These are phyloP conservation scores for Amblyornis subalaris DNA, from an alignment of 2,113 vertebrate genomes.

Conservation along the genomic window DNA sequence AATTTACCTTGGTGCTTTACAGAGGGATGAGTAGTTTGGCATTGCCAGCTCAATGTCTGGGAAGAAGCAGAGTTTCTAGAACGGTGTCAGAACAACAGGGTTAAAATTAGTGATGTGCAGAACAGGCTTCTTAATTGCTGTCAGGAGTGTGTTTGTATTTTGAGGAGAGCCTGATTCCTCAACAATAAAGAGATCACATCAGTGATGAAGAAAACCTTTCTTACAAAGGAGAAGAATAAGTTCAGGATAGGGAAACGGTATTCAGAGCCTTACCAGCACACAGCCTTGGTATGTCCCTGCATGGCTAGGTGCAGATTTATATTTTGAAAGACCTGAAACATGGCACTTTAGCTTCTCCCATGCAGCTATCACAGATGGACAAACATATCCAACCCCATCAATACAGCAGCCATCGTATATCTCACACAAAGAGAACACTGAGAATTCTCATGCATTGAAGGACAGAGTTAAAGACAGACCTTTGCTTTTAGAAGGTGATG, in stretches of 20 bases:
- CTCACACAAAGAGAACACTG: neutral
- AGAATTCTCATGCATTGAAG: neutral
- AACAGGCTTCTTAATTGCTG: neutral
- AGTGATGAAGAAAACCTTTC: neutral
- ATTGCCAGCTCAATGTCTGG: neutral
- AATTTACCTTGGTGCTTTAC: neutral
- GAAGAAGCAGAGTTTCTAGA: neutral
- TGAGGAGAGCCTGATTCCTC: neutral
- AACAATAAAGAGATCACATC: neutral
- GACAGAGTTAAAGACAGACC: neutral
- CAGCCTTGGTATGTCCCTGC: neutral
- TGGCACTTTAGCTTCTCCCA: neutral
- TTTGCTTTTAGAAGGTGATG: neutral
- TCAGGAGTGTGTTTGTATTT: neutral
- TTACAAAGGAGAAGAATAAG: neutral
- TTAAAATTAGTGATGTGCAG: neutral
- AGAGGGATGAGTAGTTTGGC: neutral
- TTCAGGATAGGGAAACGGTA: neutral
- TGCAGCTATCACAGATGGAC: neutral
- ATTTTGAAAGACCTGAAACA: neutral
- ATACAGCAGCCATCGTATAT: neutral
- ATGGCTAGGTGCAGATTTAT: neutral
- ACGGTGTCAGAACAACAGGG: neutral
- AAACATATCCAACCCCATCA: neutral
- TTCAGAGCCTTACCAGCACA: neutral